Conservation (phyloP, 2,888 invertebrate genomes). For the Caenorhabditis virilis region DNA sequence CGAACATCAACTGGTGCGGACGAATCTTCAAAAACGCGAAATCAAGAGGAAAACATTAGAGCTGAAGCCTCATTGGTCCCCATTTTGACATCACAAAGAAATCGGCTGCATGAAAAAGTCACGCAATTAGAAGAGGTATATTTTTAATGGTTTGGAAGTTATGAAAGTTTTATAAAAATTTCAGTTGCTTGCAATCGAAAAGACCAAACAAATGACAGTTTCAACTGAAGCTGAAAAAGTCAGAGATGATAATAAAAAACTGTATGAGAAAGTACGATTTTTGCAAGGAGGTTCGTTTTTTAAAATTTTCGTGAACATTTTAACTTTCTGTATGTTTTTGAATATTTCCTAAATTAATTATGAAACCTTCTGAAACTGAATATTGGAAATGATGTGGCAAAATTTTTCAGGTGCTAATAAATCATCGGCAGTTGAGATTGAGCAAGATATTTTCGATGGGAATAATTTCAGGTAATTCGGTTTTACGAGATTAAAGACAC, state of each 20-base stretch:
- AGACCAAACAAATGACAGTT: conserved; percentile 45
- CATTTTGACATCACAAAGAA: conserved; percentile 73
- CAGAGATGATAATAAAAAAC: conserved; percentile 72
- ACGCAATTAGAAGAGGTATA: conserved; percentile 34
- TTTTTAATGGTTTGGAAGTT: neutral
- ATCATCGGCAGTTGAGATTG: conserved; percentile 10
- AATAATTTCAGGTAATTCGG: neutral
- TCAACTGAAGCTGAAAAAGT: conserved; percentile 72
- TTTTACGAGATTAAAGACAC: too few relatives aligned
- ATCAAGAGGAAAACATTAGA: neutral
- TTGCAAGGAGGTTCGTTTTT: conserved; percentile 71
- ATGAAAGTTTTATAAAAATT: neutral
- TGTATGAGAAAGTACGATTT: conserved; percentile 73
- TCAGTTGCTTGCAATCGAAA: conserved; percentile 32
- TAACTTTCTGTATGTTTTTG: too few relatives aligned
- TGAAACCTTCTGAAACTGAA: too few relatives aligned
- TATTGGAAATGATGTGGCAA: too few relatives aligned
- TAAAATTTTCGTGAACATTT: too few relatives aligned
- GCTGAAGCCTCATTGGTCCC: conserved; percentile 35
- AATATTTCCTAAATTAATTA: too few relatives aligned
- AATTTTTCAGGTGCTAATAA: too few relatives aligned
- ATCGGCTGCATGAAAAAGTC: conserved; percentile 69
- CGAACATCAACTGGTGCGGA: neutral
- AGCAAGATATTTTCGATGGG: conserved; percentile 45
- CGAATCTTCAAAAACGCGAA: neutral